These are phyloP conservation scores for Phainopepla nitens DNA, from an alignment of 2,113 vertebrate genomes.

Conservation along the genomic window DNA sequence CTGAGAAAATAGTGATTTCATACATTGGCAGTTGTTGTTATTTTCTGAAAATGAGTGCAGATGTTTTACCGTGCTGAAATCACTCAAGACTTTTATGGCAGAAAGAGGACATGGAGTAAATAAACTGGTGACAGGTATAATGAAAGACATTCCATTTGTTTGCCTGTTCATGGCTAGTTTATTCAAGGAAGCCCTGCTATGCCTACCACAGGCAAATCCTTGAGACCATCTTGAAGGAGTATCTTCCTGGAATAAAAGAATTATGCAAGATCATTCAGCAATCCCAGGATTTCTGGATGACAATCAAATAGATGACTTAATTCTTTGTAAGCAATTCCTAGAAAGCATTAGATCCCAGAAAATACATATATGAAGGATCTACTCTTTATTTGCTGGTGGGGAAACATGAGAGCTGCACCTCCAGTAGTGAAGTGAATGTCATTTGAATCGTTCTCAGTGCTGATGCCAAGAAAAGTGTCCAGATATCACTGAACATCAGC, in stretches of 20 bases:
- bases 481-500: background rate
- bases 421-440: background rate
- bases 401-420: background rate
- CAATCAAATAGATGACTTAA: slow-evolving; percentile 6
- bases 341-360: background rate
- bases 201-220: slow-evolving; percentile 30
- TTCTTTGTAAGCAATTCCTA: slow-evolving; percentile 34
- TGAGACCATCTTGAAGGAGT: background rate
- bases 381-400: background rate
- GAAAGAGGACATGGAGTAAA: slow-evolving; percentile 29
- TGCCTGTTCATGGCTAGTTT: slow-evolving; percentile 4
- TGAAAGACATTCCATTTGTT: slow-evolving; percentile 26
- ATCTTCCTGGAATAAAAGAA: background rate
- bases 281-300: background rate
- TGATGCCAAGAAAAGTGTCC: background rate
- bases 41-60: slow-evolving; percentile 50
- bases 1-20: slow-evolving; percentile 56
- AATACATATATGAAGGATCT: background rate
- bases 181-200: slow-evolving; percentile 13
- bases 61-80: slow-evolving; percentile 47
- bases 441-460: background rate
- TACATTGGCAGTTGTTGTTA: slow-evolving; percentile 27
- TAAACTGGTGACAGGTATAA: slow-evolving; percentile 56
- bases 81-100: slow-evolving; percentile 36
- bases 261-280: background rate